Conservation (phyloP, 2,797 vertebrate species). For the Coregonus suidteri region DNA sequence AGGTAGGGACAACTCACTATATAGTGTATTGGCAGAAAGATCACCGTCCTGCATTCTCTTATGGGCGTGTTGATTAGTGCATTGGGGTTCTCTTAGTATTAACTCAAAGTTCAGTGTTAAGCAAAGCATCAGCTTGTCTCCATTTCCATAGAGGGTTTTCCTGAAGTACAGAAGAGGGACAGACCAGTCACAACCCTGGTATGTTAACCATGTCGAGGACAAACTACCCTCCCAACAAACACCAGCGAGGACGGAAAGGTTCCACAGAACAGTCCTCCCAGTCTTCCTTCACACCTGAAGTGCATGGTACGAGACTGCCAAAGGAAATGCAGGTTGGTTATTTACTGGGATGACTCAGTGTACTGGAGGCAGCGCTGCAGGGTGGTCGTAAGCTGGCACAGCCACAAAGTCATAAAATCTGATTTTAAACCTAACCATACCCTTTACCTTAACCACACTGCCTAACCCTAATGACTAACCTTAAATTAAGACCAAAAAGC, state of each 20-base stretch:
- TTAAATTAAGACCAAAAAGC: no score
- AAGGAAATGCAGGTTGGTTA: no score
- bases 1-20: background rate
- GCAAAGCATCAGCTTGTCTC: background rate
- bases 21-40: background rate
- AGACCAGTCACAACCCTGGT: constrained; percentile 7
- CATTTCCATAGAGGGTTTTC: background rate
- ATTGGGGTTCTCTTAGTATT: no score
- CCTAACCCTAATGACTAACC: no score
- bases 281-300: background rate
- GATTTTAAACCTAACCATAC: no score
- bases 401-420: no score
- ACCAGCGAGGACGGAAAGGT: constrained; percentile 32
- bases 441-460: no score
- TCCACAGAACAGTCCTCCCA: constrained; percentile 6
- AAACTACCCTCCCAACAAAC: constrained; percentile 18
- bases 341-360: no score
- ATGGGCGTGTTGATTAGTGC: no score
- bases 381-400: no score
- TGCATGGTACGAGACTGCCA: background rate
- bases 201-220: constrained; percentile 10
- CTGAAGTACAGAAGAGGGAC: constrained; percentile 27
- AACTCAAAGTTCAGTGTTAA: background rate
- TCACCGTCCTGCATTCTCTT: background rate
- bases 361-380: no score